Base-by-base conservation (phyloP, 2,888 invertebrate genomes). In the Melieria picta region DNA sequence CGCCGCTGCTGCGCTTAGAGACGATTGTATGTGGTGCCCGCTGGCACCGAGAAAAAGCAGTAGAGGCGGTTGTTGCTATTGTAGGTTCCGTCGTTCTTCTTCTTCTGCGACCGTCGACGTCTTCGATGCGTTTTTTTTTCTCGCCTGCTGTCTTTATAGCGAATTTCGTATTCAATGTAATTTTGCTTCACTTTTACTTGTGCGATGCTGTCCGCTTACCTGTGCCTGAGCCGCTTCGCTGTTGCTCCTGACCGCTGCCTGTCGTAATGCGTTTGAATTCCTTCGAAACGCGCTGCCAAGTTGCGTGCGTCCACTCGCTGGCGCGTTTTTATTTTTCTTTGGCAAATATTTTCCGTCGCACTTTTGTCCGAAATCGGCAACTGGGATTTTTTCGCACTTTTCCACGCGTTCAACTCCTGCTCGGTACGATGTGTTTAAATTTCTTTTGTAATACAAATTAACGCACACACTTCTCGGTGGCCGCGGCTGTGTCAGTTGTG, bases 381-480 rank as follows among this genome's bases (percentile, higher is more conserved):
- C 13, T 67, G 16, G 57, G 52, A 67, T 60, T 57, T 65, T 65
- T 71, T 30, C 52, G 47, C 46, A 62, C 63, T 71, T 70, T 68
- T 69, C 46, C 70, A 61, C 63, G 61, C 65, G 64, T 70, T 50
- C 67, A 42, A 61, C 67, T 67, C 16, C 50, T 42, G 45, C 48
- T 66, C 57, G 66, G 47, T 66, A 46, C 65, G 47, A 30, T 30
- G 30, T 30, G 30, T 30, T 30, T 30, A 30, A 30, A 30, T 74
- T 69, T 64, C 65, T 72, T 69, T 74, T 70, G 69, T 74, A 69
- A 70, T 72, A 75, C 74, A 73, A 75, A 76, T 77, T 77, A 74
- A 76, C 75, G 73, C 75, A 74, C 75, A 73, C 73, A 69, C 75
- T 74, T 30, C 30, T 30, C 30, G 30, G 30, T 30, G 30, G 30